These are phyloP conservation scores for Odontomyia ornata DNA, from an alignment of 2,888 invertebrate genomes.

Conservation along the genomic window DNA sequence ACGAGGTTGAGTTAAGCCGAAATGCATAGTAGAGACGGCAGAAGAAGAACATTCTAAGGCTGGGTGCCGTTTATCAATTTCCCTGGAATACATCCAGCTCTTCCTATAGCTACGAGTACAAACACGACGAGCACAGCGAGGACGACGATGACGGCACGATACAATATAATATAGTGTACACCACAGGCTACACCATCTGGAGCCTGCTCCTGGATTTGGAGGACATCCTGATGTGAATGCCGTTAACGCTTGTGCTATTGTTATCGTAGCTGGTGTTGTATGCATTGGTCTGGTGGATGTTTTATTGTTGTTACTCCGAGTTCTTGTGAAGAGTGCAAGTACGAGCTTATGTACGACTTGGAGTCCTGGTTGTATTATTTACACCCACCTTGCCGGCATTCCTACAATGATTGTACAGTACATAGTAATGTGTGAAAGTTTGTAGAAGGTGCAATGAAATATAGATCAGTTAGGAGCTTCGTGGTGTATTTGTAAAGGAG, in stretches of 20 bases:
- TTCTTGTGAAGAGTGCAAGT: background rate
- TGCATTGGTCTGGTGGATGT: background rate
- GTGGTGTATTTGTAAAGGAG: too few species aligned
- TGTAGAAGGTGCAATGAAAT: too few species aligned
- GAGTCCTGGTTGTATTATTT: background rate
- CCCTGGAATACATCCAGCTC: constrained; percentile 27
- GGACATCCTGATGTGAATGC: constrained; percentile 20
- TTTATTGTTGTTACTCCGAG: background rate
- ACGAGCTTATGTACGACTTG: background rate
- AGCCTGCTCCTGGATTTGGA: constrained; percentile 11
- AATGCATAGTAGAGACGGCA: too few species aligned
- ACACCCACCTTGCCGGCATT: background rate
- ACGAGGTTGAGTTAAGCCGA: background rate
- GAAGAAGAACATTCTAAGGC: background rate
- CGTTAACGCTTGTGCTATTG: constrained; percentile 27
- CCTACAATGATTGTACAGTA: background rate
- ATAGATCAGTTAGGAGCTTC: too few species aligned
- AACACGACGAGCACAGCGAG: too few species aligned
- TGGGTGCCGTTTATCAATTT: constrained; percentile 35
- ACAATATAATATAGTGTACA: too few species aligned
- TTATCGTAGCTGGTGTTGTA: constrained; percentile 3
- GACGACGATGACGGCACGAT: too few species aligned
- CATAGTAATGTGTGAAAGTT: background rate
- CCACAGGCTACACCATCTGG: constrained; percentile 27
- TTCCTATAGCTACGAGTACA: background rate